phyloP scores from a whole-genome alignment of 2,888 invertebrate species.

The Philaethria dido region DNA sequence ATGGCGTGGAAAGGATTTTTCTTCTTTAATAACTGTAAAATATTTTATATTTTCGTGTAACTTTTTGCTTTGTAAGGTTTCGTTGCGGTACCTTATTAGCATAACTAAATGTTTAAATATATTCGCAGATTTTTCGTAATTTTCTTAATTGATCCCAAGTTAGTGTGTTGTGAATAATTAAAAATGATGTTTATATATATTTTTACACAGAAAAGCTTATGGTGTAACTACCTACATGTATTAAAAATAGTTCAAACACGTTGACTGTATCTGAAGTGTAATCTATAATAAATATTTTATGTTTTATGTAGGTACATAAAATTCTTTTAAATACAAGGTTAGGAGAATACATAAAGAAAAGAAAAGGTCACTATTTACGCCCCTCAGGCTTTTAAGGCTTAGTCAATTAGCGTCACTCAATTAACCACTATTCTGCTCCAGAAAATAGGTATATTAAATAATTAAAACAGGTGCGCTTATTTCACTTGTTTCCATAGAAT shows the following conservation, averaged over 20 bases:
- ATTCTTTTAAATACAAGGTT: slow-evolving; percentile 3
- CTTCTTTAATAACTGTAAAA: slow-evolving; percentile 24
- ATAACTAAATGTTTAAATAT: background rate
- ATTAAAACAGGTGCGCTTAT: slow-evolving; percentile 68
- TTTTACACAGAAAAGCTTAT: no score
- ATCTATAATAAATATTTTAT: background rate
- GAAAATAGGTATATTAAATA: slow-evolving; percentile 81
- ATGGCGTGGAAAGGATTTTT: slow-evolving; percentile 39
- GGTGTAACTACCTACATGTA: no score
- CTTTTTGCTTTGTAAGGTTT: background rate
- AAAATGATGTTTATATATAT: no score
- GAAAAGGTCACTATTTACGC: slow-evolving; percentile 69
- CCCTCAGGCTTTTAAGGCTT: slow-evolving; percentile 77
- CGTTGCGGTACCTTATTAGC: slow-evolving; percentile 1
- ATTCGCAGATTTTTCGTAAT: background rate
- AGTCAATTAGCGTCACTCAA: slow-evolving; percentile 82
- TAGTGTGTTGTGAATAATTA: background rate
- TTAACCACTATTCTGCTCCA: slow-evolving; percentile 73
- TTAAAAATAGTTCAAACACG: background rate
- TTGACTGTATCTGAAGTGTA: background rate
- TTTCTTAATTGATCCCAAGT: background rate
- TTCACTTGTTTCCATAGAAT: slow-evolving; percentile 6
- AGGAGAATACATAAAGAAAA: slow-evolving; percentile 58
- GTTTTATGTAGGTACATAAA: no score
- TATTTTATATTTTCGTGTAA: slow-evolving; percentile 23